Percentiles rank a stretch among this genome's conserved stretches.
Evolutionary conservation across 1,140 invertebrate genomes (phyloP).

Genomic region (Chironomus striatipennis): DNA sequence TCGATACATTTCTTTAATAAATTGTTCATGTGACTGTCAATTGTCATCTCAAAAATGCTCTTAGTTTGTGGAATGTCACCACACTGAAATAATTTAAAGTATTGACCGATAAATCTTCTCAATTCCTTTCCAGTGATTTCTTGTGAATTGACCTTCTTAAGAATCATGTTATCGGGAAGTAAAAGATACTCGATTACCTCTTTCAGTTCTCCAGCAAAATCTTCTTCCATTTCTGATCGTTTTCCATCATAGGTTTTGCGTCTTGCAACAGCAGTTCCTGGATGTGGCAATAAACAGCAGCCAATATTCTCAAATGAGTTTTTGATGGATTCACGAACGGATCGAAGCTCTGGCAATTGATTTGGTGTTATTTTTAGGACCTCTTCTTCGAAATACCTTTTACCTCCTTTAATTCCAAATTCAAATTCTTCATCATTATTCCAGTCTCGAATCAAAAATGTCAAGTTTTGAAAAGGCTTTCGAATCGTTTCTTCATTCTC

Average conservation of each 20-base stretch:
- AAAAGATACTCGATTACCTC: background rate
- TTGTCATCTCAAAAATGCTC: background rate
- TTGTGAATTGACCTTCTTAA: background rate
- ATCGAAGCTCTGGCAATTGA: background rate
- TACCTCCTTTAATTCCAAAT: background rate
- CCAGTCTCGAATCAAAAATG: too few relatives aligned
- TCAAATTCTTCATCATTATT: background rate
- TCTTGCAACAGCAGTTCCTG: background rate
- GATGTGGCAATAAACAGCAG: background rate
- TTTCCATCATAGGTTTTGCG: background rate
- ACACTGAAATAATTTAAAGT: background rate
- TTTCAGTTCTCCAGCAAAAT: background rate
- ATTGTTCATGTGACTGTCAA: background rate
- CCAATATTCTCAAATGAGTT: background rate
- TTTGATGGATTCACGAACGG: background rate
- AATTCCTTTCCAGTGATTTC: background rate
- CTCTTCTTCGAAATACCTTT: background rate
- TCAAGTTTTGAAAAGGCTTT: too few relatives aligned
- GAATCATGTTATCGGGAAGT: background rate
- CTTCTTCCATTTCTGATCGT: background rate
- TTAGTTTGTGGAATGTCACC: background rate
- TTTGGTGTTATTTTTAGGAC: background rate
- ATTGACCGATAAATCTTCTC: background rate
- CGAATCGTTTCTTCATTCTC: conserved; percentile 29
- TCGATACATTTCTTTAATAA: background rate